These are phyloP conservation scores for Melospiza georgiana DNA, from an alignment of 2,113 vertebrate species.

Conservation along the genomic window DNA sequence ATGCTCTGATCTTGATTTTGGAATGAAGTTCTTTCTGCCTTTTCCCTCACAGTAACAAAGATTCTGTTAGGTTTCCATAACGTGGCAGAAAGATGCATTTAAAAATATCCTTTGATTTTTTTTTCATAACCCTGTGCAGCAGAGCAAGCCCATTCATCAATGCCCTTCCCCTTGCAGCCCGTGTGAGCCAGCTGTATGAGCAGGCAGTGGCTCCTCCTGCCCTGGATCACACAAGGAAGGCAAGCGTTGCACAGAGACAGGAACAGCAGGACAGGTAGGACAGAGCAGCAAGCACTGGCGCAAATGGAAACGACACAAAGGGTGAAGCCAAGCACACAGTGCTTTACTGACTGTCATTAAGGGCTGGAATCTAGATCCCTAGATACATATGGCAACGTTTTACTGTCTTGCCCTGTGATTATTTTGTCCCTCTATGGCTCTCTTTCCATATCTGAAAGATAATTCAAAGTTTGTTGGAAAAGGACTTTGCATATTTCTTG, in stretches of 20 bases:
- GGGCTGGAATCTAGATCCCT: neutral
- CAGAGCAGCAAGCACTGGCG: neutral
- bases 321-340: neutral
- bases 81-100: neutral
- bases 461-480: neutral
- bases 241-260: neutral
- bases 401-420: neutral
- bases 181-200: slow-evolving; percentile 60
- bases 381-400: neutral
- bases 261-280: slow-evolving; percentile 64
- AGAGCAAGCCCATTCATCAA: neutral
- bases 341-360: neutral
- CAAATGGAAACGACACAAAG: neutral
- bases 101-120: neutral
- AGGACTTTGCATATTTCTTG: neutral
- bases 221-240: neutral
- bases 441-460: neutral
- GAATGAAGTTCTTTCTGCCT: neutral
- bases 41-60: neutral
- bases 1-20: neutral
- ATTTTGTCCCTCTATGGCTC: neutral
- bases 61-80: neutral
- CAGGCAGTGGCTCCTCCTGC: slow-evolving; percentile 18
- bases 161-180: slow-evolving; percentile 61
- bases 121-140: neutral